Evolutionary conservation across 2,888 invertebrate genomes (phyloP), one percentile per base, ranked within the genome.

Genomic region (Acanthopleura granulata): DNA sequence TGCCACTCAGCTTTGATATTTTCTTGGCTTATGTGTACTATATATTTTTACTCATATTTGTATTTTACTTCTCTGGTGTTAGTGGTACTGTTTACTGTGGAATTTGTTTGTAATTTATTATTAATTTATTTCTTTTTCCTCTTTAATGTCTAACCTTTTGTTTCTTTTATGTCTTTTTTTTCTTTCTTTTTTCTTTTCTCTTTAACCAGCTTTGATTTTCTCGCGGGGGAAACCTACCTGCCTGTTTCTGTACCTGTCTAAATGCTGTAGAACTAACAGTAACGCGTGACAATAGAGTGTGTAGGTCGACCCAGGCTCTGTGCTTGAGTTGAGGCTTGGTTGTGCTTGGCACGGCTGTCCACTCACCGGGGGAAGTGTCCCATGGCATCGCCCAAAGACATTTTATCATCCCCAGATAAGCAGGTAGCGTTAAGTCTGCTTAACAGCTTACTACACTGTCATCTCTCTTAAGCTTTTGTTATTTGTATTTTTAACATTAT

Each of bases 251-350:
- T 57, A 9, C 12, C 57, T 57, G 40, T 57, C 22, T 57, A 18
- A 57, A n/a, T 57, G 18, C 57, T 57, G 57, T 57, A 57, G 57
- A 57, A 57, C 57, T 57, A 57, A 57, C 57, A 18, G 57, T 57
- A 57, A 57, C 57, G n/a, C 18, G 4, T n/a, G 57, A n/a, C 18
- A 57, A 1, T 22, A 9, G 22, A 57, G 57, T 12, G 57, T 57
- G 57, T 57, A 57, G 57, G 18, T 12, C 22, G 57, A 12, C n/a
- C 57, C 57, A 6, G 57, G 57, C 22, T 57, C 6, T 57, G 57
- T 57, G 57, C 57, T 57, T 57, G 18, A 57, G 57, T 22, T n/a
- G 6, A n/a, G 57, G n/a, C 57, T 57, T n/a, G 22, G 22, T 57
- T n/a, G 57, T 57, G 40, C 40, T 9, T 40, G 40, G 40, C 40